Conservation (phyloP, 2,888 invertebrate species). For the Dasypogon diadema region DNA sequence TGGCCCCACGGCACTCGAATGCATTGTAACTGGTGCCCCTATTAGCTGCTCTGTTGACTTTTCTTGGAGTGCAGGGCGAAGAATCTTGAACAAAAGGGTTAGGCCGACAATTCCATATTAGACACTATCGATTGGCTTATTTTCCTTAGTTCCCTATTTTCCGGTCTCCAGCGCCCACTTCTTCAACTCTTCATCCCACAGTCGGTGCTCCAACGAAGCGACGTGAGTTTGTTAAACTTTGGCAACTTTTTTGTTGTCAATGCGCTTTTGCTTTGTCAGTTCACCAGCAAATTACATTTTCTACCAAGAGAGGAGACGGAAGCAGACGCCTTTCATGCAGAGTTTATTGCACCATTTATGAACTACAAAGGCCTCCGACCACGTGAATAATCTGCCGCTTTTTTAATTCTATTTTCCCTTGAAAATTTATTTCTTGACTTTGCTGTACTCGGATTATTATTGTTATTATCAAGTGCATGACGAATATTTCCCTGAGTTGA, state of each 20-base stretch:
- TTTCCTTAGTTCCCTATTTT: no score
- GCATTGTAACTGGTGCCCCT: background rate
- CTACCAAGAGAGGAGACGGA: background rate
- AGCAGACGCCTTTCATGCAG: background rate
- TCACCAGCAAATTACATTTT: background rate
- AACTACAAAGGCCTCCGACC: background rate
- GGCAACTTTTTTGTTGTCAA: background rate
- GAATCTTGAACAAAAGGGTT: no score
- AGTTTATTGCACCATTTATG: background rate
- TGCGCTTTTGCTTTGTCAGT: background rate
- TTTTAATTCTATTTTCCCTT: background rate
- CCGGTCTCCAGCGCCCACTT: background rate
- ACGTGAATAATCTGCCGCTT: background rate
- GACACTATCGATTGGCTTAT: background rate
- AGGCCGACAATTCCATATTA: background rate
- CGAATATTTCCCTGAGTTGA: background rate
- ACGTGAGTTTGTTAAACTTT: background rate
- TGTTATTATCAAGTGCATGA: background rate
- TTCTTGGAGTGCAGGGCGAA: background rate
- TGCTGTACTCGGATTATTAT: background rate
- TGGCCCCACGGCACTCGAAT: background rate
- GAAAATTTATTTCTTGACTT: no score
- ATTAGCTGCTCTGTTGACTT: background rate
- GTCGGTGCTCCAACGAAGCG: background rate
- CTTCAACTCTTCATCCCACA: background rate